Conservation (phyloP, 2,797 vertebrate genomes). For the Gila robusta region DNA sequence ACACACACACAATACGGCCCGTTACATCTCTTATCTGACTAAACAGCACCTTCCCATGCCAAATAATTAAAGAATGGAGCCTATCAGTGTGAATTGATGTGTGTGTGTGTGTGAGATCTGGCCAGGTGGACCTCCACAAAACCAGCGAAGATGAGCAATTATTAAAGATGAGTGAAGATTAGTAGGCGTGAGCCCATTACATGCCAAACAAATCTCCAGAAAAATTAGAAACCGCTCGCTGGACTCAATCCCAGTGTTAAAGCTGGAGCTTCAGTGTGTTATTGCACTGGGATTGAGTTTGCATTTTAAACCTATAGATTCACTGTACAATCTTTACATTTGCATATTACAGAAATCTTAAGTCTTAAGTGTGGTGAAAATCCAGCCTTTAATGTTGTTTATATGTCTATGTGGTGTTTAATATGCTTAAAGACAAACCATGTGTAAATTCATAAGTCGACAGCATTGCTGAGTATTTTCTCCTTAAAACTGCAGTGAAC, state of each 20-base stretch:
- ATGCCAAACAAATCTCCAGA: slow-evolving; percentile 21
- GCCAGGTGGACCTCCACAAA: background rate
- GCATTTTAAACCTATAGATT: background rate
- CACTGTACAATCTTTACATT: background rate
- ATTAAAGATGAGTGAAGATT: slow-evolving; percentile 37
- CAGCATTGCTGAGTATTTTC: too few species aligned
- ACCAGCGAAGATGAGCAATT: background rate
- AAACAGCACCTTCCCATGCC: slow-evolving; percentile 23
- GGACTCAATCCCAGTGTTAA: background rate
- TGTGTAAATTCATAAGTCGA: too few species aligned
- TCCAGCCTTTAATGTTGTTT: too few species aligned
- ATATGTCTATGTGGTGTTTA: too few species aligned
- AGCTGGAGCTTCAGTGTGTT: background rate
- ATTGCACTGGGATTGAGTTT: background rate
- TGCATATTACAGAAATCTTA: background rate
- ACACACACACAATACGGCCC: slow-evolving; percentile 21
- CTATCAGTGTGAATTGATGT: slow-evolving; percentile 35
- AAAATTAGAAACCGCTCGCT: background rate
- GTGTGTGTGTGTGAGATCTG: background rate
- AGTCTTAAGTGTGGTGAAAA: too few species aligned
- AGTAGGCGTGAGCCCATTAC: background rate
- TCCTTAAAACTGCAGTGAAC: too few species aligned
- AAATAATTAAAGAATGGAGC: slow-evolving; percentile 27
- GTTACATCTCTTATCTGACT: slow-evolving; percentile 25
- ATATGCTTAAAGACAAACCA: too few species aligned